Evolutionary conservation across 2,888 invertebrate species (phyloP).

Genomic region (Stenurella melanura): DNA sequence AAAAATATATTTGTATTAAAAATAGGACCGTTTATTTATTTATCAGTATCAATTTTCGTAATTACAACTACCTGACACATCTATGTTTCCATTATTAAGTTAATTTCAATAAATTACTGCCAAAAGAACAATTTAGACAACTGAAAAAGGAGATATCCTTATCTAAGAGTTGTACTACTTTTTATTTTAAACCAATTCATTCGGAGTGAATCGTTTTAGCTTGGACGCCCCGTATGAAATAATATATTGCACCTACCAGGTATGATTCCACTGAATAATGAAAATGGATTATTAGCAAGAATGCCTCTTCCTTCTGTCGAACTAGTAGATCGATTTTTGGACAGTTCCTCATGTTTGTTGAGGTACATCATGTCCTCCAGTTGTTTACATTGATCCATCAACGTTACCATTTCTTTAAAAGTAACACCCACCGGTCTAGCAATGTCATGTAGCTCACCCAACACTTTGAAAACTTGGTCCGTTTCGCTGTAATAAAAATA

Average conservation of each 20-base stretch:
- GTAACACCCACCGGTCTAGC: conserved; percentile 80
- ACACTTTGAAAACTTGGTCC: conserved; percentile 79
- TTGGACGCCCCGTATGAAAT: neutral
- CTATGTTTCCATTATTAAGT: too few species aligned
- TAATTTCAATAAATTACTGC: too few species aligned
- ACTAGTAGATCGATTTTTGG: conserved; percentile 46
- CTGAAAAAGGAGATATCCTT: too few species aligned
- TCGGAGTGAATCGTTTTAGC: too few species aligned
- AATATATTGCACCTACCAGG: conserved; percentile 78
- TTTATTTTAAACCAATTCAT: too few species aligned
- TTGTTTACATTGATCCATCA: conserved; percentile 88
- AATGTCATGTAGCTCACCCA: conserved; percentile 79
- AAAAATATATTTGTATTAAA: too few species aligned
- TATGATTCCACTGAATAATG: conserved; percentile 85
- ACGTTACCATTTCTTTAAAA: conserved; percentile 84
- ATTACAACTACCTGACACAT: too few species aligned
- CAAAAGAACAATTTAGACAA: too few species aligned
- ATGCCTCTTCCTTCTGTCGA: conserved; percentile 68
- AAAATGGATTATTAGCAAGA: conserved; percentile 80
- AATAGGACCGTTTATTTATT: too few species aligned
- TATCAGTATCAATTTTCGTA: too few species aligned
- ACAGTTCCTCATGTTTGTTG: conserved; percentile 70
- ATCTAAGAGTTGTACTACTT: too few species aligned
- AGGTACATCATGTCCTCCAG: conserved; percentile 72
- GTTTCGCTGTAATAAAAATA: conserved; percentile 78